phyloP scores from a whole-genome alignment of 2,888 invertebrate species.

The Carcina quercana region DNA sequence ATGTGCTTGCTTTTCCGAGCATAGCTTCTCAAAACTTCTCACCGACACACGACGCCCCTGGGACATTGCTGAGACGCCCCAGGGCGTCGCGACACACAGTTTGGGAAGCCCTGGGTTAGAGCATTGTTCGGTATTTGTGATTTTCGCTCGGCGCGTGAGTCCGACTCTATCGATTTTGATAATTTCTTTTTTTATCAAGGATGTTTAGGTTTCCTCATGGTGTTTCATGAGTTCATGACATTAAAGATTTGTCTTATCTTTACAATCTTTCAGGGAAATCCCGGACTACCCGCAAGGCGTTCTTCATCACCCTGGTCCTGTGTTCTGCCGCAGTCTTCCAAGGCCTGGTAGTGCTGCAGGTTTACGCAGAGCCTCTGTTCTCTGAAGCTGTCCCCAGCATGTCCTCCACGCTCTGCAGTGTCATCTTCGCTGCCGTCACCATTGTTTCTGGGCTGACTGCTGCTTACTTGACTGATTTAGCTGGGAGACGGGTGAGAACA shows the following conservation, averaged over 20 bases:
- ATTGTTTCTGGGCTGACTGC: constrained; percentile 33
- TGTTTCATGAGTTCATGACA: not conserved
- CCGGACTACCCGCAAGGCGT: constrained; percentile 34
- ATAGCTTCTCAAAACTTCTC: too few relatives aligned
- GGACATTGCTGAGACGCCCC: too few relatives aligned
- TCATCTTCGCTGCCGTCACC: constrained; percentile 32
- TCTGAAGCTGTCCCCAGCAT: constrained; percentile 37
- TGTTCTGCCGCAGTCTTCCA: constrained; percentile 42
- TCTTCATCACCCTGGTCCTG: constrained; percentile 29
- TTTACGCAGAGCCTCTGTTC: constrained; percentile 51
- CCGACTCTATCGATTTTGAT: not conserved
- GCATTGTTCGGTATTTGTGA: not conserved
- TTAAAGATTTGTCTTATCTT: not conserved
- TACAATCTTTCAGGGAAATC: constrained; percentile 35
- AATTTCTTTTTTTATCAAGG: too few relatives aligned
- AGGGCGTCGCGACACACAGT: not conserved
- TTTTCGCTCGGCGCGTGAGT: not conserved
- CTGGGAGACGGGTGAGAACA: constrained; percentile 43
- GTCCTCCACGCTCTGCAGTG: constrained; percentile 38
- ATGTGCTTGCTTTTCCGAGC: too few relatives aligned
- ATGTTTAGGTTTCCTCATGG: too few relatives aligned
- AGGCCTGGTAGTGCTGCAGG: constrained; percentile 46
- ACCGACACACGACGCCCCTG: too few relatives aligned
- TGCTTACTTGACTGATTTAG: constrained; percentile 40
- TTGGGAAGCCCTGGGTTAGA: not conserved